phyloP scores from a whole-genome alignment of 2,113 vertebrate species.

The Crotalus horridus region DNA sequence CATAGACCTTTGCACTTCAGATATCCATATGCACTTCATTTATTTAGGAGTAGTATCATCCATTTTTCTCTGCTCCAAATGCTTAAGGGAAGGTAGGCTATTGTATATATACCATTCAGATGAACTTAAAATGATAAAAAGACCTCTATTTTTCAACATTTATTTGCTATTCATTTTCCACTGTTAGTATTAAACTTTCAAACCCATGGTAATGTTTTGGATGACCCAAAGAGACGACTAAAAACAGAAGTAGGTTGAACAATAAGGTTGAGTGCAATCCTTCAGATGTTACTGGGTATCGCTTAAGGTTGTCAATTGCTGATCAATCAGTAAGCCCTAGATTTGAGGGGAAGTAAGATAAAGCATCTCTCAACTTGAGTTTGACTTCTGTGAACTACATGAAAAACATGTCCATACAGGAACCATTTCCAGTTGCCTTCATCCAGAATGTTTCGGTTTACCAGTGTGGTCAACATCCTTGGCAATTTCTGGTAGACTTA shows the following conservation, averaged over 20 bases:
- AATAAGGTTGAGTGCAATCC: not conserved
- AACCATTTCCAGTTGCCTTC: not conserved
- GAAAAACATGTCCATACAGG: not conserved
- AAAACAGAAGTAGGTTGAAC: not conserved
- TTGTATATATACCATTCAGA: not conserved
- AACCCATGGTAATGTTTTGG: not conserved
- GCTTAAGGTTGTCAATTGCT: not conserved
- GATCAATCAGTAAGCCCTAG: not conserved
- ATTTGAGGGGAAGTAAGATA: not conserved
- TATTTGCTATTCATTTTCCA: not conserved
- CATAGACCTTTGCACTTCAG: not conserved
- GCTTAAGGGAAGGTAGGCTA: not conserved
- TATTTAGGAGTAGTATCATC: not conserved
- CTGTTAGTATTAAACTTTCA: not conserved
- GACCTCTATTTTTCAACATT: not conserved
- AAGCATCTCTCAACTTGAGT: not conserved
- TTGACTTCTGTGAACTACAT: not conserved
- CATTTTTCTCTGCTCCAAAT: not conserved
- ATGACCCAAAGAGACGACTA: not conserved
- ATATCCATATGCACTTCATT: not conserved
- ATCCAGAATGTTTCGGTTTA: not conserved
- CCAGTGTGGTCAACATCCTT: not conserved
- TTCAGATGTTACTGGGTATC: not conserved
- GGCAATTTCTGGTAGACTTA: not conserved
- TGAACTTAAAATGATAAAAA: constrained; percentile 51